phyloP scores from a whole-genome alignment of 2,888 invertebrate genomes.

The Synanthedon tipuliformis region DNA sequence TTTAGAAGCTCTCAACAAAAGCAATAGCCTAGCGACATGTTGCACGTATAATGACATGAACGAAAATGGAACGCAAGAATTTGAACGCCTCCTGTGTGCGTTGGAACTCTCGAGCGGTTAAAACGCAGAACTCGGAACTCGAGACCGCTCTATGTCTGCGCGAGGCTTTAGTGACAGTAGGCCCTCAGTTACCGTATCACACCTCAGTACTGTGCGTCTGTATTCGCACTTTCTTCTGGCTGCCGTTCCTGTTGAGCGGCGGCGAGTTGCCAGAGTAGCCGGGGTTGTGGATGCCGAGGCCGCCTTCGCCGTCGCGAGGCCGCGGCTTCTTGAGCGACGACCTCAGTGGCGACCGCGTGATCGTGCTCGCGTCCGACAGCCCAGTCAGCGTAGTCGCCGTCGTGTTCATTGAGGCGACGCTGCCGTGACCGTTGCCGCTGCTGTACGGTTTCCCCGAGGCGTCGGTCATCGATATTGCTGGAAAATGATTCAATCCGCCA shows the following conservation, averaged over 20 bases:
- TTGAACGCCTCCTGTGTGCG: no score
- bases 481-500: constrained; percentile 11
- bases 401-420: constrained; percentile 80
- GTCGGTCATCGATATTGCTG: constrained; percentile 87
- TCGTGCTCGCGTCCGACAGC: constrained; percentile 58
- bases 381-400: constrained; percentile 76
- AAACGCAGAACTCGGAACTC: no score
- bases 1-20: no score
- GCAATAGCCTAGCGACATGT: no score
- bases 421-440: constrained; percentile 72
- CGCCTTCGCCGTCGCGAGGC: constrained; percentile 62
- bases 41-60: no score
- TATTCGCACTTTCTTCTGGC: constrained; percentile 91
- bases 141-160: no score
- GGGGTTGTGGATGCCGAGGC: constrained; percentile 88
- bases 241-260: constrained; percentile 84
- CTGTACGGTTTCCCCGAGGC: constrained; percentile 87
- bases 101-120: no score
- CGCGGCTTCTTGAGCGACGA: constrained; percentile 88
- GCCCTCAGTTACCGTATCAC: constrained; percentile 44
- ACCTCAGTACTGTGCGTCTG: constrained; percentile 94
- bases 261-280: constrained; percentile 86
- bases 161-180: no score
- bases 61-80: no score
- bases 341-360: constrained; percentile 63